These are phyloP conservation scores for Mythimna ferrago DNA, from an alignment of 2,888 invertebrate species.

Conservation along the genomic window DNA sequence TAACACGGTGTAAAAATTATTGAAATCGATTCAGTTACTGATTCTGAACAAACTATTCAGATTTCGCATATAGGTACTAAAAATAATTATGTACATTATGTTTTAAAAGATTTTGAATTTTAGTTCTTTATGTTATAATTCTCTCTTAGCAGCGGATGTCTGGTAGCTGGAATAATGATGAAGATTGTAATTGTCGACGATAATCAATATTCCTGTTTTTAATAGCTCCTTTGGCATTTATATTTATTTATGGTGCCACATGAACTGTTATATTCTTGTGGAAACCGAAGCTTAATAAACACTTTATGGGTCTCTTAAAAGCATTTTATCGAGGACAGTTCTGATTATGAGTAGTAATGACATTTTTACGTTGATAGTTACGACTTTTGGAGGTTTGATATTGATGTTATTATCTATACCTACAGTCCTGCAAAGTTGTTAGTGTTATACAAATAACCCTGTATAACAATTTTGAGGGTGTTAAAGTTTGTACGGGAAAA, in stretches of 20 bases:
- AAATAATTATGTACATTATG: too few species aligned
- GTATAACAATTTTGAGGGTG: too few species aligned
- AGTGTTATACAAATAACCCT: too few species aligned
- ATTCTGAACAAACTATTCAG: too few species aligned
- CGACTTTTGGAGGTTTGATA: not conserved
- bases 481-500: too few species aligned
- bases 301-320: not conserved
- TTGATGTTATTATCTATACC: not conserved
- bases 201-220: not conserved
- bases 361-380: not conserved
- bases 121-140: too few species aligned
- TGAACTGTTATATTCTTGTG: not conserved
- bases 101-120: too few species aligned
- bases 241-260: not conserved
- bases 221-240: not conserved
- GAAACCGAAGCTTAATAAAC: not conserved
- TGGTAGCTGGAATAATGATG: not conserved
- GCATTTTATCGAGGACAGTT: not conserved
- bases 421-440: too few species aligned
- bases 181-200: not conserved
- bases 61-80: too few species aligned
- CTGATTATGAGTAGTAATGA: constrained; percentile 5
- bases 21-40: too few species aligned
- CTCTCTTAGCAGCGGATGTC: not conserved
- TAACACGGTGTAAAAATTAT: too few species aligned